phyloP scores from a whole-genome alignment of 2,113 vertebrate species.

The Ancistrus triradiatus region DNA sequence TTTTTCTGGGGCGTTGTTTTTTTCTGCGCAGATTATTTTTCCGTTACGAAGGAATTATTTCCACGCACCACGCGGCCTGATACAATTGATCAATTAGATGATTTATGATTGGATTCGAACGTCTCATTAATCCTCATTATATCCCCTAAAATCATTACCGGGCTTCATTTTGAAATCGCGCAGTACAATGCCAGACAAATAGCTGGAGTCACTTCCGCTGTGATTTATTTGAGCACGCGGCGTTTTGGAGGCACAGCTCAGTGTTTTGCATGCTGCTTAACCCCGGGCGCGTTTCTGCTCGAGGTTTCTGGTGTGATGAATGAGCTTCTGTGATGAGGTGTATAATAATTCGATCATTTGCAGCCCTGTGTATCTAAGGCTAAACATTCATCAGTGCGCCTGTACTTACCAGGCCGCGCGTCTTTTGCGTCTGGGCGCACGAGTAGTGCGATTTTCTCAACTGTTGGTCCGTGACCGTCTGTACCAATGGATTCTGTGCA shows the following conservation, averaged over 20 bases:
- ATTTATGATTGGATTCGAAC: constrained; percentile 3
- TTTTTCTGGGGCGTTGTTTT: no score
- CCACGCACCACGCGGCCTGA: no score
- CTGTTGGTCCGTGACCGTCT: no score
- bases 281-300: not conserved
- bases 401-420: no score
- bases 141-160: not conserved
- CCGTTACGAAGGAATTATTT: not conserved
- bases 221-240: not conserved
- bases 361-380: not conserved
- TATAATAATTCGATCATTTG: not conserved
- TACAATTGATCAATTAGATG: constrained; percentile 8
- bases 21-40: not conserved
- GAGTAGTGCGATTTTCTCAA: no score
- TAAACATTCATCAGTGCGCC: not conserved
- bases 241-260: not conserved
- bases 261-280: not conserved
- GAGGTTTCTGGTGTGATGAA: not conserved
- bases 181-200: not conserved
- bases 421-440: no score
- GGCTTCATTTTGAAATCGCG: not conserved
- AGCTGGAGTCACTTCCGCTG: not conserved
- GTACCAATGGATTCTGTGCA: no score
- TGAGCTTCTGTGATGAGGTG: not conserved
- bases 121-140: constrained; percentile 26